These are phyloP conservation scores for Alloplasta piceator DNA, from an alignment of 2,888 invertebrate species.

Conservation along the genomic window DNA sequence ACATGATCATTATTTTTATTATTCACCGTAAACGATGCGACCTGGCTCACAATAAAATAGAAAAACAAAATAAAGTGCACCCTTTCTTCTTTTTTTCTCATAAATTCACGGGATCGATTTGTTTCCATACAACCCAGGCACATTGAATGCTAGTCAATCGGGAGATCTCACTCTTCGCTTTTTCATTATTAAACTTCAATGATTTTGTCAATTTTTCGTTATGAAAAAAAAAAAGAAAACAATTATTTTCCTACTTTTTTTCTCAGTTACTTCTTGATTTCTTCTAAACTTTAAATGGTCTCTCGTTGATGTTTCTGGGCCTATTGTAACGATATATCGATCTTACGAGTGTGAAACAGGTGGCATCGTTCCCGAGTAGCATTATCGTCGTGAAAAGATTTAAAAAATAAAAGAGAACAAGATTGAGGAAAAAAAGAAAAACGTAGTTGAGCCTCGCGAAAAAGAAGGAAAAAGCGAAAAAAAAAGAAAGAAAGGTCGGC, in stretches of 20 bases:
- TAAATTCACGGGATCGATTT: background rate
- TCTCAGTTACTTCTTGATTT: background rate
- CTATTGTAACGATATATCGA: constrained; percentile 38
- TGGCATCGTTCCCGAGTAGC: constrained; percentile 73
- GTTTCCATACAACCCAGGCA: constrained; percentile 49
- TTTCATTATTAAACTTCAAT: constrained; percentile 24
- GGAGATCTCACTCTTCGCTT: constrained; percentile 37
- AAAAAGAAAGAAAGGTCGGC: constrained; percentile 71
- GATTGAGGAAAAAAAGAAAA: constrained; percentile 64
- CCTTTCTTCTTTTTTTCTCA: constrained; percentile 1
- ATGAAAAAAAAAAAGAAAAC: background rate
- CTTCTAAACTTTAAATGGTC: constrained; percentile 32
- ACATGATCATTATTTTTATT: constrained; percentile 63
- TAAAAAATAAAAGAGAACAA: constrained; percentile 70
- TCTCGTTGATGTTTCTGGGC: constrained; percentile 62
- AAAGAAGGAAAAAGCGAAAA: constrained; percentile 21
- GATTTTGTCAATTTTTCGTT: background rate
- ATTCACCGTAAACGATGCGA: constrained; percentile 72
- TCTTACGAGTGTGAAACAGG: constrained; percentile 67
- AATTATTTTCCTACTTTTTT: background rate
- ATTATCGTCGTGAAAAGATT: constrained; percentile 72
- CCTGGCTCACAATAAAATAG: constrained; percentile 67
- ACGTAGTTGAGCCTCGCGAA: constrained; percentile 57
- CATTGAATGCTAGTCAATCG: constrained; percentile 65
- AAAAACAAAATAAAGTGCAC: background rate